Percentiles rank a stretch among this genome's conserved stretches.
Evolutionary conservation across 2,113 vertebrate genomes (phyloP).

Genomic region (Poecile atricapillus): DNA sequence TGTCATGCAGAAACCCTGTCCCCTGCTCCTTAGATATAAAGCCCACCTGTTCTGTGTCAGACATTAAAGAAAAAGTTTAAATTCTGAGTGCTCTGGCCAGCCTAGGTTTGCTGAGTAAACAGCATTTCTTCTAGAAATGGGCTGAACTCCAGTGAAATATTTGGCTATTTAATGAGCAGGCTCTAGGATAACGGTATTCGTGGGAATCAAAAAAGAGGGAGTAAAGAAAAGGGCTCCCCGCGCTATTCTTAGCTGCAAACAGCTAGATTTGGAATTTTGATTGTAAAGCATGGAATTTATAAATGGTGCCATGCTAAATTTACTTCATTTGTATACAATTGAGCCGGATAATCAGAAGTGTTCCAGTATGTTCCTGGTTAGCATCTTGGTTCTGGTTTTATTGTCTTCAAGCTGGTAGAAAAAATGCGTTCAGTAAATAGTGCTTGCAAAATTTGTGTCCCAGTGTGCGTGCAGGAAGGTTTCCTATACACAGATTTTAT

Average conservation of each 20-base stretch:
- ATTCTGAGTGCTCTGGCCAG: not conserved
- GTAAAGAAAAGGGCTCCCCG: conserved; percentile 41
- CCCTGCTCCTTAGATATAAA: not conserved
- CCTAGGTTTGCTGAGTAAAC: not conserved
- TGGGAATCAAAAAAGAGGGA: conserved; percentile 65
- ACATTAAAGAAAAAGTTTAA: not conserved
- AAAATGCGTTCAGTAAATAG: conserved; percentile 23
- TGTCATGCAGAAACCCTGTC: not conserved
- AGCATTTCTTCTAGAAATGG: conserved; percentile 58
- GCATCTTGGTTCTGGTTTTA: conserved; percentile 29
- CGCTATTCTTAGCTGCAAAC: conserved; percentile 67
- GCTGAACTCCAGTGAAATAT: conserved; percentile 56
- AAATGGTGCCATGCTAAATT: conserved; percentile 66
- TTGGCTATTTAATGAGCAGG: conserved; percentile 57
- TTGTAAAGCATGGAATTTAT: conserved; percentile 54
- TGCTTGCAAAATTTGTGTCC: conserved; percentile 25
- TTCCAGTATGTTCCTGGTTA: conserved; percentile 33
- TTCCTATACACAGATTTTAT: not conserved
- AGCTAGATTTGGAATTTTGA: conserved; percentile 64
- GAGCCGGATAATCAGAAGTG: not conserved
- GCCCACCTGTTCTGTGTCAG: conserved; percentile 28
- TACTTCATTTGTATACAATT: conserved; percentile 49
- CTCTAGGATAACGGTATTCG: conserved; percentile 54
- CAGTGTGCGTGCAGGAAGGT: not conserved
- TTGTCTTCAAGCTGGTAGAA: conserved; percentile 41